A percentile compares a stretch with the other conserved stretches of the same genome.
These are phyloP conservation scores for Lasioglossum zephyrum DNA, from an alignment of 2,888 invertebrate genomes.

Conservation along the genomic window DNA sequence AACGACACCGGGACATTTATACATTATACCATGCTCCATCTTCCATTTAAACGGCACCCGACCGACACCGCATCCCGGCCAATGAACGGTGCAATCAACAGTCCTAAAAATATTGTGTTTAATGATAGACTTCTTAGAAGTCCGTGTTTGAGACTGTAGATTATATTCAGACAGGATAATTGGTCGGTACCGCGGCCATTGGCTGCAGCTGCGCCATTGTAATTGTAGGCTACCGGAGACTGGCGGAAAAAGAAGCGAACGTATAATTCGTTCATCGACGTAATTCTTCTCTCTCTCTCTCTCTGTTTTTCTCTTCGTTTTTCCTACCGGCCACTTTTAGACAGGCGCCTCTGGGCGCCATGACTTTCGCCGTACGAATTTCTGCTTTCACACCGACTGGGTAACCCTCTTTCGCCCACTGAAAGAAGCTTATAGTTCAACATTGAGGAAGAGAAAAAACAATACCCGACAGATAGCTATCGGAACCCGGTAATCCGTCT, in stretches of 20 bases:
- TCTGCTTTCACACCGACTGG: constrained; percentile 9
- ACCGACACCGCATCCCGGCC: constrained; percentile 58
- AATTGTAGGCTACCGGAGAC: constrained; percentile 70
- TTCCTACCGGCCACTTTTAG: constrained; percentile 40
- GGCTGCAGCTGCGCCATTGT: constrained; percentile 73
- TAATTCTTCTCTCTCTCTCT: constrained; percentile 59
- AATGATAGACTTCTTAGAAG: constrained; percentile 76
- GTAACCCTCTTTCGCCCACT: background rate
- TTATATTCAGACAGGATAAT: constrained; percentile 79
- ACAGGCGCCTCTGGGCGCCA: constrained; percentile 31
- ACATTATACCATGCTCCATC: constrained; percentile 45
- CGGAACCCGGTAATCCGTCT: constrained; percentile 57
- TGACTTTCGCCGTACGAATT: constrained; percentile 20
- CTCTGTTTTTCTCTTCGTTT: constrained; percentile 53
- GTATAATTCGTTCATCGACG: constrained; percentile 67
- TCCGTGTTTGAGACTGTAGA: constrained; percentile 72
- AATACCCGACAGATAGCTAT: constrained; percentile 22
- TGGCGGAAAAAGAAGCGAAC: constrained; percentile 64
- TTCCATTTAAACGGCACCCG: constrained; percentile 60
- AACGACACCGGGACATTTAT: constrained; percentile 39
- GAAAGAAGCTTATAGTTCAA: constrained; percentile 13
- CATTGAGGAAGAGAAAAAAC: constrained; percentile 39
- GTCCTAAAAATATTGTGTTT: constrained; percentile 77
- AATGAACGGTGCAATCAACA: constrained; percentile 76
- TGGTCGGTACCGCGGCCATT: constrained; percentile 67